Evolutionary conservation across 2,888 invertebrate species (phyloP), one percentile per base, ranked within the genome.

Genomic region (Bombylius major): DNA sequence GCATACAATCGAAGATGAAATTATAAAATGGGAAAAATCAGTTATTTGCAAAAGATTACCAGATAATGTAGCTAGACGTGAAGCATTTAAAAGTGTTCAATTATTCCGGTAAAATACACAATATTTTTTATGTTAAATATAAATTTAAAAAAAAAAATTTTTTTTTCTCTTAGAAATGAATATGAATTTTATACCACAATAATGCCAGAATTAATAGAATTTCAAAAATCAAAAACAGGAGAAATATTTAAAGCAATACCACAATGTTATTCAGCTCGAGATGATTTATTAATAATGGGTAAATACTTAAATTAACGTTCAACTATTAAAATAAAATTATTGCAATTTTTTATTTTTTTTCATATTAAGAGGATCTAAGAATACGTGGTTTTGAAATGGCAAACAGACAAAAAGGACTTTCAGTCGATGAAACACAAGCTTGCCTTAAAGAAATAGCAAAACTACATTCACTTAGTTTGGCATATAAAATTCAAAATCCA

Each of bases 41-140:
- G 77, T 86, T 47, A 85, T 86, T 58, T 86, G 84, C 70, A 86
- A 86, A 71, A 79, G 83, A 61, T 70, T 86, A 14, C 86, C 86
- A 1, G 82, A 83, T 60, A 84, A 81, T 59, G 72, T 76, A 11
- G 75, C 79, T 31, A 75, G 80, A 39, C 73, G 86, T n/a, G 84
- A 85, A 64, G 81, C 82, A 0, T 86, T 79, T 65, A 86, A 85
- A 68, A 84, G 85, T 65, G 86, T 85, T 57, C 77, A 80, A 55
- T 69, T 86, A 0, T 86, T 86, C 66, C 78, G 81, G 73, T 73
- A 62, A 64, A 61, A 53, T 13, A 4, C 7, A 36, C 5, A 36
- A 7, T 36, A 36, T 36, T 36, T 36, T 7, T 3, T 7, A 36
- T 36, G 34, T 7, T 7, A 36, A 36, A 36, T 7, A 4, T 36